Conservation (phyloP, 1,140 invertebrate species). For the Megathymus violae region DNA sequence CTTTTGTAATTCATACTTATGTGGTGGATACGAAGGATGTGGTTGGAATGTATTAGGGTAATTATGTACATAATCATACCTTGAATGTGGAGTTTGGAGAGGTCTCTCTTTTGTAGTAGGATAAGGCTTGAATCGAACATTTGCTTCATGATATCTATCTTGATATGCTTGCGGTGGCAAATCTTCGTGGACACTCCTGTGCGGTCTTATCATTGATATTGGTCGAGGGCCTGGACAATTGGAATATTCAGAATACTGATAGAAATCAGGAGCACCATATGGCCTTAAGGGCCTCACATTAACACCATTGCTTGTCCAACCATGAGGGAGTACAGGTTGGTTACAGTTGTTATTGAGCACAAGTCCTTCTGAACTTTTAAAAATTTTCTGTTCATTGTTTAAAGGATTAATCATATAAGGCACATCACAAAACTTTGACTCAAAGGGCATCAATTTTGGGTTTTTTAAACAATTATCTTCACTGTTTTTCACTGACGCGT, state of each 20-base stretch:
- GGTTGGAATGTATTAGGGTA: constrained; percentile 67
- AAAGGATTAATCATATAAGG: constrained; percentile 71
- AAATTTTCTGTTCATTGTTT: constrained; percentile 68
- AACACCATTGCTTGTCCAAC: constrained; percentile 56
- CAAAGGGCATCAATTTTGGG: constrained; percentile 58
- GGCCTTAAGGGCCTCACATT: constrained; percentile 56
- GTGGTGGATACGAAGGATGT: constrained; percentile 53
- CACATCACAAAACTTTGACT: constrained; percentile 79
- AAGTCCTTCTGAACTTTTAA: constrained; percentile 61
- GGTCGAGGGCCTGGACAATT: constrained; percentile 59
- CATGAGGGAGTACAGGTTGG: constrained; percentile 53
- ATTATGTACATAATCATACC: constrained; percentile 78
- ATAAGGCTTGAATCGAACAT: constrained; percentile 75
- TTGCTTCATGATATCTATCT: constrained; percentile 64
- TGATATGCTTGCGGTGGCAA: constrained; percentile 56
- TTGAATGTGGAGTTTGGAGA: constrained; percentile 55
- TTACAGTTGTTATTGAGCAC: constrained; percentile 57
- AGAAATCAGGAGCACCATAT: constrained; percentile 65
- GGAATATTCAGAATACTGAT: constrained; percentile 68
- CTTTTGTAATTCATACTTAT: constrained; percentile 72
- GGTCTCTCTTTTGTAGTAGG: constrained; percentile 63
- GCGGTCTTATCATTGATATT: constrained; percentile 56
- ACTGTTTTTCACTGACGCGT: constrained; percentile 61
- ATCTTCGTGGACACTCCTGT: constrained; percentile 57
- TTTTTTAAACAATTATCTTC: constrained; percentile 67